Evolutionary conservation across 2,888 invertebrate genomes (phyloP).

Genomic region (Unio pictorum): DNA sequence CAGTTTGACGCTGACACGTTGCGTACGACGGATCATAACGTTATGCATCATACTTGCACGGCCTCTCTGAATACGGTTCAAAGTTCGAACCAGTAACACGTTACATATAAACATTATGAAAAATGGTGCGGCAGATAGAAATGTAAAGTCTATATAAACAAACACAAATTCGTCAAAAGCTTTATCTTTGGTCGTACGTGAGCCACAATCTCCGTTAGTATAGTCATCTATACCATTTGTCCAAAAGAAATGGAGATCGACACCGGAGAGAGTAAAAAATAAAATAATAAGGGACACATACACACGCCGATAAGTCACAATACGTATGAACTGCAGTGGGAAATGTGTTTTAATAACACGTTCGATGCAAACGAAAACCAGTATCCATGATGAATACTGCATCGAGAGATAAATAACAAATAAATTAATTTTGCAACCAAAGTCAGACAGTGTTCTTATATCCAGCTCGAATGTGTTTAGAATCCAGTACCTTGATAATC

Average conservation of each 20-base stretch:
- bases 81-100: conserved; percentile 6
- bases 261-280: conserved; percentile 3
- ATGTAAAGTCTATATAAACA: conserved; percentile 22
- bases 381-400: conserved; percentile 4
- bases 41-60: conserved; percentile 6
- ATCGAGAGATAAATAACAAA: conserved; percentile 28
- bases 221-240: background rate
- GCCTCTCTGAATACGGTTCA: conserved; percentile 4
- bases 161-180: conserved; percentile 26
- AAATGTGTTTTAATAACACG: conserved; percentile 20
- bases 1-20: conserved; percentile 27
- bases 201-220: conserved; percentile 6
- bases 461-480: background rate
- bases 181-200: conserved; percentile 10
- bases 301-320: conserved; percentile 8
- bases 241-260: conserved; percentile 13
- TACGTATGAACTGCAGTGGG: conserved; percentile 2
- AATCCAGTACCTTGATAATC: conserved; percentile 16
- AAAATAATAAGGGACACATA: conserved; percentile 7
- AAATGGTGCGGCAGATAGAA: conserved; percentile 17
- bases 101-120: conserved; percentile 19
- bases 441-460: conserved; percentile 10
- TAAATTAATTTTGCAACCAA: conserved; percentile 24
- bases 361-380: conserved; percentile 10
- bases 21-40: background rate